These are phyloP conservation scores for Microcebus griseorufus DNA, from an alignment of 2,113 vertebrate species.

Conservation along the genomic window DNA sequence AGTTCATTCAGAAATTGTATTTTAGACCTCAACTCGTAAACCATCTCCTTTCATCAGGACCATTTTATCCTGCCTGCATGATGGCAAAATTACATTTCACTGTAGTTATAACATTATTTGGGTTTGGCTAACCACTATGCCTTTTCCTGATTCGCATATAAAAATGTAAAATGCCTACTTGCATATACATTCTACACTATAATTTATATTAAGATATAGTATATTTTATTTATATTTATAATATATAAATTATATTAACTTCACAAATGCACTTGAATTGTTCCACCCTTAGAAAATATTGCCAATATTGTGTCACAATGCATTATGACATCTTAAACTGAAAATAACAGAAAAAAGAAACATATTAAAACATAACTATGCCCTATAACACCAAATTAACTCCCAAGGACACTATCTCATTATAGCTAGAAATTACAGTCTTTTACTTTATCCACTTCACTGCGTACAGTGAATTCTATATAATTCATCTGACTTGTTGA, in stretches of 20 bases:
- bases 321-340: background rate
- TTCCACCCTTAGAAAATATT: background rate
- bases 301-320: background rate
- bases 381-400: background rate
- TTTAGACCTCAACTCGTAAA: background rate
- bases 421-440: background rate
- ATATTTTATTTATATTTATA: background rate
- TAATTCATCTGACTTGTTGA: slow-evolving; percentile 13
- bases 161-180: slow-evolving; percentile 5
- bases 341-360: slow-evolving; percentile 48
- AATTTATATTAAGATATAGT: background rate
- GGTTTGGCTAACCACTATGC: background rate
- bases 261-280: background rate
- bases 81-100: background rate
- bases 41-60: background rate
- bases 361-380: background rate
- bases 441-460: slow-evolving; percentile 22
- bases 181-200: background rate
- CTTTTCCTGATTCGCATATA: background rate
- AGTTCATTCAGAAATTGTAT: background rate
- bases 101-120: background rate
- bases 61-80: background rate
- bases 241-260: slow-evolving; percentile 3
- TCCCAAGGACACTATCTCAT: background rate
- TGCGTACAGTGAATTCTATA: background rate